Percentiles rank a stretch among this genome's conserved stretches.
Evolutionary conservation across 2,797 vertebrate species (phyloP).

Genomic region (Cuniculus paca): DNA sequence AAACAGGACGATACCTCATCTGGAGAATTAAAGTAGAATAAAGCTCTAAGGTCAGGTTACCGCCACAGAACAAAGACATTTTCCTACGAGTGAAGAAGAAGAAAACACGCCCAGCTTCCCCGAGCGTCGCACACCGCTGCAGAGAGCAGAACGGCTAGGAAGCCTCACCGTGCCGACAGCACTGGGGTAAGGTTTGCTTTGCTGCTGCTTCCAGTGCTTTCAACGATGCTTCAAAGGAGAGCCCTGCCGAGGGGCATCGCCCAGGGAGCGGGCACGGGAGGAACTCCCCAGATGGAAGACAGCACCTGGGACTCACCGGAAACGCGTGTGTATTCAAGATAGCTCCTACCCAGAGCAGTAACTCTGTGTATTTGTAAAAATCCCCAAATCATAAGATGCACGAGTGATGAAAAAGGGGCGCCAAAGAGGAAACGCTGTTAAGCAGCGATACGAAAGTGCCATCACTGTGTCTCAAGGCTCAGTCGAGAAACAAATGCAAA

Average conservation of each 20-base stretch:
- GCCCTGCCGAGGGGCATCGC: constrained; percentile 85
- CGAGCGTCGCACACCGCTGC: constrained; percentile 50
- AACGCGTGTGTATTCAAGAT: background rate
- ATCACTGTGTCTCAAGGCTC: background rate
- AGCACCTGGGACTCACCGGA: background rate
- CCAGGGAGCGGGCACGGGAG: constrained; percentile 74
- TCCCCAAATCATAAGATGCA: constrained; percentile 15
- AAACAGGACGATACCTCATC: constrained; percentile 5
- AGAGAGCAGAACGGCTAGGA: background rate
- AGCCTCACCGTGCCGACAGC: constrained; percentile 72
- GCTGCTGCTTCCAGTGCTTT: constrained; percentile 77
- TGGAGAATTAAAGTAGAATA: constrained; percentile 45
- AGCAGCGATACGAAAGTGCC: background rate
- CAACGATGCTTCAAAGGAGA: constrained; percentile 75
- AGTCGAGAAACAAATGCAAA: background rate
- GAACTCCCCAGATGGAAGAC: background rate
- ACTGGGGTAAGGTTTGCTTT: constrained; percentile 59
- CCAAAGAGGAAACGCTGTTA: constrained; percentile 16
- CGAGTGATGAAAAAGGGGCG: background rate
- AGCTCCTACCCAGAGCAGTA: constrained; percentile 5
- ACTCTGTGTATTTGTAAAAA: background rate
- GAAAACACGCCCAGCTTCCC: constrained; percentile 79
- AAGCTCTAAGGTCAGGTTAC: constrained; percentile 84
- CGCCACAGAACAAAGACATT: constrained; percentile 85
- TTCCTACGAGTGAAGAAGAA: constrained; percentile 85